These are phyloP conservation scores for Climacteris rufus DNA, from an alignment of 2,113 vertebrate genomes.

Conservation along the genomic window DNA sequence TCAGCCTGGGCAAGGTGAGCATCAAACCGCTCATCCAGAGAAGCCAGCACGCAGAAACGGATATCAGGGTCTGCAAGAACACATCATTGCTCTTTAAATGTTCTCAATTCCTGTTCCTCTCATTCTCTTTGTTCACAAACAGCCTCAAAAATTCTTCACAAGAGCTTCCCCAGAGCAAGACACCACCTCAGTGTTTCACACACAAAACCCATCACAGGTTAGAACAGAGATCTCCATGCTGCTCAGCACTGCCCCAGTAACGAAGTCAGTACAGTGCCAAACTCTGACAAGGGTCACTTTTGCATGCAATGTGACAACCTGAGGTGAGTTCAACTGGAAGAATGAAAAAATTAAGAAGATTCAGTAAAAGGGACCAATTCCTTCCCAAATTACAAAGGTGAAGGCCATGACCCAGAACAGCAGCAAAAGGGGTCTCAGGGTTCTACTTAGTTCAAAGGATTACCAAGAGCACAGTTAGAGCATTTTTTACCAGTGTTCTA, in stretches of 20 bases:
- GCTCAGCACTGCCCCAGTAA: not conserved
- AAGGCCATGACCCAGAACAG: not conserved
- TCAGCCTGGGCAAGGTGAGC: slow-evolving; percentile 96
- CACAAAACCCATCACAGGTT: not conserved
- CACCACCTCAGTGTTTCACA: not conserved
- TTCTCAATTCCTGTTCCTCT: not conserved
- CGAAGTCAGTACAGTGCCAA: not conserved
- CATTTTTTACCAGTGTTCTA: not conserved
- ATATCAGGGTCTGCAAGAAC: slow-evolving; percentile 90
- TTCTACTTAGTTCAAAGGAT: not conserved
- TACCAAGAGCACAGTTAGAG: not conserved
- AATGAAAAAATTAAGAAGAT: not conserved
- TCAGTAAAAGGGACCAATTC: not conserved
- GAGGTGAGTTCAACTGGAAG: not conserved
- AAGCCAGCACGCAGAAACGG: slow-evolving; percentile 95
- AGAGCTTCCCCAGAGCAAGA: not conserved
- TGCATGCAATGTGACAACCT: not conserved
- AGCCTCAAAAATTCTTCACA: not conserved
- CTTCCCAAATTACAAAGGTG: not conserved
- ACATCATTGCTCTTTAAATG: slow-evolving; percentile 32
- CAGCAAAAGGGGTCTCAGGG: not conserved
- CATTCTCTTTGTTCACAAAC: not conserved
- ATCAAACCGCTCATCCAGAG: slow-evolving; percentile 96
- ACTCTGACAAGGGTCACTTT: not conserved
- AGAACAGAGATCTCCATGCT: not conserved